Percentiles rank a stretch among this genome's conserved stretches.
Conservation (phyloP, 2,797 vertebrate species). For the Acipenser ruthenus region DNA sequence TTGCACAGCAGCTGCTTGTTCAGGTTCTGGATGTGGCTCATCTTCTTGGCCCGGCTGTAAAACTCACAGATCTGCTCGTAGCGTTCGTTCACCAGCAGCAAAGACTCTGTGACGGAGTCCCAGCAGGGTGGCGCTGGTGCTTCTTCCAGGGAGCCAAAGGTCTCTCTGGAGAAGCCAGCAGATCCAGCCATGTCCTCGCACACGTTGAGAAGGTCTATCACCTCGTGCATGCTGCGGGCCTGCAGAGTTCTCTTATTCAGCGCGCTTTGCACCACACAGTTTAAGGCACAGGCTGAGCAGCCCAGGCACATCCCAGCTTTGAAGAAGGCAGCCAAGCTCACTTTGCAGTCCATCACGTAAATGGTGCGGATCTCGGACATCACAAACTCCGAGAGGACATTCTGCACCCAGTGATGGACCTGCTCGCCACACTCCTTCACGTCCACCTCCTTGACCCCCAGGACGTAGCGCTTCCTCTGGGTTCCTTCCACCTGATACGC, state of each 20-base stretch:
- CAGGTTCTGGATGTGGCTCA: slow-evolving; percentile 87
- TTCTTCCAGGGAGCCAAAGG: slow-evolving; percentile 73
- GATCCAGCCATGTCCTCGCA: slow-evolving; percentile 84
- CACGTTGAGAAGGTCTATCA: slow-evolving; percentile 84
- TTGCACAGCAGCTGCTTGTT: slow-evolving; percentile 93
- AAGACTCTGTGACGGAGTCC: slow-evolving; percentile 85
- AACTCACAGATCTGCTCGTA: slow-evolving; percentile 95
- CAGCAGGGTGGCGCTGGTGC: slow-evolving; percentile 77
- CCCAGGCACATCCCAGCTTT: slow-evolving; percentile 84
- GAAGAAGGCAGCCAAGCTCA: slow-evolving; percentile 74
- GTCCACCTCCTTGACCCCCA: slow-evolving; percentile 85
- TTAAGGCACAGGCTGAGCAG: slow-evolving; percentile 87
- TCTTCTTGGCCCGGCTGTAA: slow-evolving; percentile 87
- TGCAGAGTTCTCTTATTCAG: slow-evolving; percentile 90
- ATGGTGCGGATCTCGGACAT: slow-evolving; percentile 96
- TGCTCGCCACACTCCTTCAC: slow-evolving; percentile 83
- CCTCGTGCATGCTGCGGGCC: slow-evolving; percentile 88
- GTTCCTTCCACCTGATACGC: slow-evolving; percentile 92
- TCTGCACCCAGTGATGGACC: slow-evolving; percentile 96
- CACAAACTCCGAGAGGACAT: slow-evolving; percentile 94
- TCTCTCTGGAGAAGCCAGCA: slow-evolving; percentile 69
- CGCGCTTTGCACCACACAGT: slow-evolving; percentile 86
- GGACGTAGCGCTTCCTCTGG: slow-evolving; percentile 85
- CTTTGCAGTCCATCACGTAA: slow-evolving; percentile 85
- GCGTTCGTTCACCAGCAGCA: slow-evolving; percentile 87